Evolutionary conservation across 2,113 vertebrate genomes (phyloP), one percentile per base, ranked within the genome.

Genomic region (Paramormyrops kingsleyae): DNA sequence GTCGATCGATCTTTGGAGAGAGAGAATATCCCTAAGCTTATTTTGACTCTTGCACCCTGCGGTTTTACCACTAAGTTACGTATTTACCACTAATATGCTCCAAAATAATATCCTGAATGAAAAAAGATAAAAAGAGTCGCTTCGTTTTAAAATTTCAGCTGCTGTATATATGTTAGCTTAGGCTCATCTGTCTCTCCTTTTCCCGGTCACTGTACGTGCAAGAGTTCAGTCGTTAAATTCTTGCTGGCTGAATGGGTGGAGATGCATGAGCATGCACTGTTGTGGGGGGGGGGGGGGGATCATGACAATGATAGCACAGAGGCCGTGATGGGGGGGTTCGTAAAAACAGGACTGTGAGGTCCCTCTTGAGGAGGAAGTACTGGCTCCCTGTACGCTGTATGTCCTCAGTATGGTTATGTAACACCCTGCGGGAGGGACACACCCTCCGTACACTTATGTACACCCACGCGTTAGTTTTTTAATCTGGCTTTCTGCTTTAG

Each of bases 371-470:
- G n/a, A 85, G 47, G 24, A 7, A n/a, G 83, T 42, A 4, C 46
- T 85, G 88, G 62, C 90, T 89, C 91, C 47, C 12, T 35, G 46
- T 44, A 8, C n/a, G 5, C n/a, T 52, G 46, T 24, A 21, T 84
- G n/a, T 49, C 84, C 84, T 88, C 90, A 89, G 90, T 39, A 80
- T 21, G 80, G 89, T 91, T 91, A 89, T 84, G 88, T 91, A 92
- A 83, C 53, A 3, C 27, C 35, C 27, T 83, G 89, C 47, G 4
- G 31, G 21, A 87, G 12, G 27, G 47, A 87, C 85, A 87, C 85
- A 87, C 84, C 90, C 87, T 84, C n/a, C 9, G 27, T n/a, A 56
- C 31, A 52, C n/a, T 27, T n/a, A 31, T 50, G 49, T 87, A 6
- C 7, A 56, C 49, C 46, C 85, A 56, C 44, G 1, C 50, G 0